Evolutionary conservation across 2,113 vertebrate genomes (phyloP), one percentile per base, ranked within the genome.

Genomic region (Pangasianodon gigas): DNA sequence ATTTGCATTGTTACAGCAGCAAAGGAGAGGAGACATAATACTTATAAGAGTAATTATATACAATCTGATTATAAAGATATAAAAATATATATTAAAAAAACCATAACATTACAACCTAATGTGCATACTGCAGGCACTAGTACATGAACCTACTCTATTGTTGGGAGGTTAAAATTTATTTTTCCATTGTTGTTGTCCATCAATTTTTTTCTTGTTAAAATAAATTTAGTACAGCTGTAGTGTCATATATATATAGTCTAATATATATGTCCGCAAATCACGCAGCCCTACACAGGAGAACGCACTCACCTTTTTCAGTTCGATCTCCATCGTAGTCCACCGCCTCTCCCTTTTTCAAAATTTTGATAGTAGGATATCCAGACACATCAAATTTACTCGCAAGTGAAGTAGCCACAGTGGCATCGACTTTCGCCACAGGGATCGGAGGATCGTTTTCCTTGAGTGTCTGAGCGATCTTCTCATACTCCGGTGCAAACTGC

Each of bases 331-430:
- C 98, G 0, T 99, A 99, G 90, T 98, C 98, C 80, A 99, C 92
- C 1, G 97, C 88, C 52, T 99, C 96, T 3, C 98, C 97, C 21
- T 98, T 98, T 92, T 99, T 99, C 58, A 99, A 91, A 90, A 99
- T 97, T 95, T 99, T 99, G 91, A 99, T 97, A 89, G 98, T 99
- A 87, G 98, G 98, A 90, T 99, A 99, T 24, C 98, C 98, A 2
- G 96, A 97, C 91, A 99, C 97, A 0, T 98, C 98, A 82, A 99
- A 99, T 90, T 95, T 96, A 93, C 95, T 94, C 0, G 96, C 96
- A n/a, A 99, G 11, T 0, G 84, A 86, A 2, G 92, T 97, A 8
- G 97, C 97, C 21, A 94, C 91, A 3, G 98, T 98, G 0, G 97
- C 98, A 19, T 99, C 98, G 19, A 99, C 95, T 95, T 99, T 99